Percentiles rank a stretch among this genome's conserved stretches.
phyloP scores from a whole-genome alignment of 2,888 invertebrate genomes.

The Caenorhabditis macrosperma region DNA sequence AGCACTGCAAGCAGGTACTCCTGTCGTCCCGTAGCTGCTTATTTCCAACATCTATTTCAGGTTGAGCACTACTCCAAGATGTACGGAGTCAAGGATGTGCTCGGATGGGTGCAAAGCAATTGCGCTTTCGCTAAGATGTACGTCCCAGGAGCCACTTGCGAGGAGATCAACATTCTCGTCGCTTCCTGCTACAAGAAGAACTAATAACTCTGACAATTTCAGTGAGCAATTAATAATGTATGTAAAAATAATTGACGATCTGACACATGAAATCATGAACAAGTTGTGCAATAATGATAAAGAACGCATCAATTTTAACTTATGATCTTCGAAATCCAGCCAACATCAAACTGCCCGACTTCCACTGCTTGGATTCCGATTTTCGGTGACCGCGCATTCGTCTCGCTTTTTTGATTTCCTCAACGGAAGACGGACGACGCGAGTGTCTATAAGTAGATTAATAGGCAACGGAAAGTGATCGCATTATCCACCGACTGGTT shows the following conservation, averaged over 20 bases:
- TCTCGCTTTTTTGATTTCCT: constrained; percentile 67
- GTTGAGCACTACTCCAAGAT: constrained; percentile 74
- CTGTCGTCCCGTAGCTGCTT: neutral
- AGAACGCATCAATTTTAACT: neutral
- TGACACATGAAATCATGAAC: constrained; percentile 53
- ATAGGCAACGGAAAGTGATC: constrained; percentile 16
- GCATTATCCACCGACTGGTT: constrained; percentile 36
- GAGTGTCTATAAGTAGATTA: constrained; percentile 62
- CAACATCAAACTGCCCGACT: constrained; percentile 75
- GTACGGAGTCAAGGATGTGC: constrained; percentile 76
- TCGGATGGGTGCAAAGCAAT: constrained; percentile 73
- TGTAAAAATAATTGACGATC: constrained; percentile 52
- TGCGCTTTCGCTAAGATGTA: constrained; percentile 79
- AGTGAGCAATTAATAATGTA: constrained; percentile 55
- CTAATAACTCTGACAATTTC: constrained; percentile 18
- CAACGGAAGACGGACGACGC: constrained; percentile 67
- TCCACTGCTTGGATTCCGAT: constrained; percentile 72
- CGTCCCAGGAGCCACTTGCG: constrained; percentile 77
- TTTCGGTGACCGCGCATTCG: constrained; percentile 68
- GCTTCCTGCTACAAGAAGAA: constrained; percentile 74
- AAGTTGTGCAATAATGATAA: constrained; percentile 44
- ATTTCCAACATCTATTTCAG: constrained; percentile 33
- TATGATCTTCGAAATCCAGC: constrained; percentile 67
- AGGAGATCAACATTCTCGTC: constrained; percentile 78
- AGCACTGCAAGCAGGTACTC: constrained; percentile 72